Evolutionary conservation across 2,888 invertebrate genomes (phyloP).

Genomic region (Tyria jacobaeae): DNA sequence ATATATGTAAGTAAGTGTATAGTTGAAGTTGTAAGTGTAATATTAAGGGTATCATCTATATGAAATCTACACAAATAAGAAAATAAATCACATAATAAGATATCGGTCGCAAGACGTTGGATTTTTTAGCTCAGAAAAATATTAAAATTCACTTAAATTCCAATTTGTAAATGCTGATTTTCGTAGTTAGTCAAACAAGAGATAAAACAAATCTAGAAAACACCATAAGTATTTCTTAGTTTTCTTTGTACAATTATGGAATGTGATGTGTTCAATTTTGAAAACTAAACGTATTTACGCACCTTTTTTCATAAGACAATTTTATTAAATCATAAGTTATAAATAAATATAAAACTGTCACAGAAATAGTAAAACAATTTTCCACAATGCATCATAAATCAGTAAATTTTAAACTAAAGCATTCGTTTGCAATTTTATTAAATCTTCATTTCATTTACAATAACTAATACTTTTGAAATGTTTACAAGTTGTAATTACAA

Average conservation of each 20-base stretch:
- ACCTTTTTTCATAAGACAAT: constrained; percentile 70
- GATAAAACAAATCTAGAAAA: constrained; percentile 46
- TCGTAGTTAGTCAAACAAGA: constrained; percentile 46
- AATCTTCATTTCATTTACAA: constrained; percentile 7
- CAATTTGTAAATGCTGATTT: constrained; percentile 62
- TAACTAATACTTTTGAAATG: background rate
- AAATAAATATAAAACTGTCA: constrained; percentile 23
- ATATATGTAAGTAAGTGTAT: constrained; percentile 46
- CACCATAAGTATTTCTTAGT: constrained; percentile 36
- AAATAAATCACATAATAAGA: constrained; percentile 37
- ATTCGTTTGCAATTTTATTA: constrained; percentile 1
- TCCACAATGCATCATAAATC: constrained; percentile 11
- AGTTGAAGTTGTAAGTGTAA: constrained; percentile 35
- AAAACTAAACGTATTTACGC: constrained; percentile 59
- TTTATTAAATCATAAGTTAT: constrained; percentile 38
- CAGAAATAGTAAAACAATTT: constrained; percentile 16
- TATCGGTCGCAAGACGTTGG: constrained; percentile 23
- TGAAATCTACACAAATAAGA: constrained; percentile 38
- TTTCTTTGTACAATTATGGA: constrained; percentile 79
- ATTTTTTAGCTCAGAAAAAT: constrained; percentile 26
- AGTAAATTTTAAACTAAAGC: constrained; percentile 7
- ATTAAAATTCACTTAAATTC: constrained; percentile 50
- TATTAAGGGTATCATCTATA: constrained; percentile 36
- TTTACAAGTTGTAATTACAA: constrained; percentile 13
- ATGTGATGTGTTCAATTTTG: constrained; percentile 76